Evolutionary conservation across 2,797 vertebrate species (phyloP), one percentile per base, ranked within the genome.

Genomic region (Artibeus lituratus): DNA sequence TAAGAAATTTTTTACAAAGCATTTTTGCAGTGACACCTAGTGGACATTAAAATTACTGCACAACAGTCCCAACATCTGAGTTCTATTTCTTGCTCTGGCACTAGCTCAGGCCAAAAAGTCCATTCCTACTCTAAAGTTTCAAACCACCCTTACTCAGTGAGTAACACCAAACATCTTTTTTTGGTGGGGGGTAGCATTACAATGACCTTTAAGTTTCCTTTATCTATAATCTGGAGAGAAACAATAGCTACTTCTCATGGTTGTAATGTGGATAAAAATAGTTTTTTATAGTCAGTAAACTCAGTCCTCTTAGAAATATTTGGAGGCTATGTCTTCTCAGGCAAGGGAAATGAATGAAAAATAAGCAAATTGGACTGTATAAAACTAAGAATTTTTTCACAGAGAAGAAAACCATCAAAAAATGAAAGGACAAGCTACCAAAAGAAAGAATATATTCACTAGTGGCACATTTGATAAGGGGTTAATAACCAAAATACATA

Each of bases 11-110:
- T 74, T 74, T 67, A 39, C 76, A 87, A 77, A 87, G 81, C 47
- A 85, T 42, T 92, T 95, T 91, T 47, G 62, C 29, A 96, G 32
- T 95, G 92, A 91, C 97, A 96, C 91, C 97, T 97, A 76, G 95
- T 95, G 97, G 96, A 87, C 0, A 49, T 55, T 47, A 53, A n/a
- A 57, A 91, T 93, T 59, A 89, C 53, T 81, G 37, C 93, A 87
- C 29, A 73, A 35, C 26, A 73, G 14, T 67, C 8, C 3, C 19
- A 29, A 37, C 0, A 5, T 14, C 29, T 59, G 32, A 16, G 59
- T 44, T 74, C 85, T 35, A 49, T 57, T 39, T 39, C 4, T 53
- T 35, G 2, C 39, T 74, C 4, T 42, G 19, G 59, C 22, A 37
- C 0, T 26, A 65, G 10, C 47, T 90, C 39, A n/a, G 32, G 15